Conservation (phyloP, 2,113 vertebrate species). For the Tragelaphus strepsiceros region DNA sequence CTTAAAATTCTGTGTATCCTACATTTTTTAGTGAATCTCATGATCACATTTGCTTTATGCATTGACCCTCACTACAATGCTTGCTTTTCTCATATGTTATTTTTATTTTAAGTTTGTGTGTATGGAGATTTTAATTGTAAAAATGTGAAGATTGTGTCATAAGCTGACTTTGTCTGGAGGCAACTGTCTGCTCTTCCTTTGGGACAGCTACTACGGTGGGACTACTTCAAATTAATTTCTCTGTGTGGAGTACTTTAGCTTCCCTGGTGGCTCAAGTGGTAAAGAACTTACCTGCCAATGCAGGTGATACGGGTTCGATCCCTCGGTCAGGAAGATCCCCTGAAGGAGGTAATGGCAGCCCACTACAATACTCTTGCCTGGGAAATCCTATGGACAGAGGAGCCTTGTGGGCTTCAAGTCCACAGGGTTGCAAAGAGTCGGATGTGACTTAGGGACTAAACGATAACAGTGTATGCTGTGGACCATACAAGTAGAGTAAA, state of each 20-base stretch:
- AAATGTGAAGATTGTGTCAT: background rate
- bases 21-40: background rate
- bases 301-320: background rate
- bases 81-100: background rate
- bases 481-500: background rate
- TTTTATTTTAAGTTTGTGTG: background rate
- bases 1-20: background rate
- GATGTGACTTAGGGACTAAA: background rate
- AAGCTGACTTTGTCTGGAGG: background rate
- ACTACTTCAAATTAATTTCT: background rate
- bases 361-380: background rate
- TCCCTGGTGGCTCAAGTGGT: background rate
- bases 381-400: background rate
- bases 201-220: background rate
- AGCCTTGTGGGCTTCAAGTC: background rate
- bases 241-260: background rate
- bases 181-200: background rate
- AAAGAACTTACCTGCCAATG: background rate
- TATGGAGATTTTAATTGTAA: background rate
- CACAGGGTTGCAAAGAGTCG: background rate
- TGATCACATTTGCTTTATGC: background rate
- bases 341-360: background rate
- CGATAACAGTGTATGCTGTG: background rate
- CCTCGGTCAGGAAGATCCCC: background rate
- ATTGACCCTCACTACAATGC: background rate